These are phyloP conservation scores for Muntiacus reevesi DNA, from an alignment of 2,113 vertebrate species.

Conservation along the genomic window DNA sequence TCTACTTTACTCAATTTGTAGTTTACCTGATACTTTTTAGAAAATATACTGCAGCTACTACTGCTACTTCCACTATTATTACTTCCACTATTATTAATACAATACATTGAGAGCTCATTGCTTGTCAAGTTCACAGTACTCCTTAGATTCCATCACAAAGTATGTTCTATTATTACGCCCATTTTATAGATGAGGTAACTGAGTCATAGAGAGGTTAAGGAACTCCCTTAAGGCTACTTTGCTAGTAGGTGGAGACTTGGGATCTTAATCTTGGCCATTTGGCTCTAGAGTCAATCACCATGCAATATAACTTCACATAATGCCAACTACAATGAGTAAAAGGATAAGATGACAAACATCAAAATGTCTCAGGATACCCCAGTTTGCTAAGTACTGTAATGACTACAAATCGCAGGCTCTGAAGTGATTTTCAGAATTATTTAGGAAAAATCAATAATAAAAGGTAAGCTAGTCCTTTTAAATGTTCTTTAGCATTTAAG, in stretches of 20 bases:
- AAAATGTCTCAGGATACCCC: not conserved
- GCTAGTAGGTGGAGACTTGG: not conserved
- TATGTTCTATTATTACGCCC: not conserved
- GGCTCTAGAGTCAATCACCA: not conserved
- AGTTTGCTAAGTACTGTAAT: not conserved
- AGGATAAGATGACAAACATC: not conserved
- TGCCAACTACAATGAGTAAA: not conserved
- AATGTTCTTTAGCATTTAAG: not conserved
- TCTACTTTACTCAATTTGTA: not conserved
- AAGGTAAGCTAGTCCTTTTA: not conserved
- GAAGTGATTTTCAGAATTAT: not conserved
- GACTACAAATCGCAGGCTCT: not conserved
- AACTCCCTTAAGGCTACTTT: not conserved
- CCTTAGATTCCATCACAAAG: not conserved
- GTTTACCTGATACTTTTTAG: not conserved
- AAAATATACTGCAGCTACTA: not conserved
- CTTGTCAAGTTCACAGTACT: not conserved
- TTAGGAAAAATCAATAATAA: constrained; percentile 16
- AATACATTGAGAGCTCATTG: not conserved
- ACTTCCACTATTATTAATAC: not conserved
- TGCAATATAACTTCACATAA: not conserved
- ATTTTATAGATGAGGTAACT: not conserved
- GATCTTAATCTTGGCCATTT: not conserved
- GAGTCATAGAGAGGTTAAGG: not conserved
- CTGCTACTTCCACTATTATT: not conserved